These are phyloP conservation scores for Sanderia malayensis DNA, from an alignment of 30 jellyfish, hydroid and myxozoan species.

Conservation along the genomic window DNA sequence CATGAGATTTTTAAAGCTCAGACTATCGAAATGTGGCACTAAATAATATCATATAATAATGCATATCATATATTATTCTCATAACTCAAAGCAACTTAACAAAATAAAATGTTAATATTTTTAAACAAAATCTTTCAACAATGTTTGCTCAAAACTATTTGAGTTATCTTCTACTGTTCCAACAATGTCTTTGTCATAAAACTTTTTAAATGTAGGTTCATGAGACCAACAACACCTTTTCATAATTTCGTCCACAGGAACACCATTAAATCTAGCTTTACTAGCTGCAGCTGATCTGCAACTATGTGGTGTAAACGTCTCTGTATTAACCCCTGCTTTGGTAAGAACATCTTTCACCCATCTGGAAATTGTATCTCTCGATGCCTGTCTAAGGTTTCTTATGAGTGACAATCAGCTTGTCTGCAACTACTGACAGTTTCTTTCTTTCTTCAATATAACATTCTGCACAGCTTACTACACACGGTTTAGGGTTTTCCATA, in stretches of 20 bases:
- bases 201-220: constrained; percentile 2
- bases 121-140: background rate
- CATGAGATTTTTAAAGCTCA: constrained; percentile 21
- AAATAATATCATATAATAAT: background rate
- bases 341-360: constrained; percentile 23
- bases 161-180: constrained; percentile 1
- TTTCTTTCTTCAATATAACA: constrained; percentile 18
- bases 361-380: constrained; percentile 37
- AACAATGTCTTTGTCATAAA: constrained; percentile 11
- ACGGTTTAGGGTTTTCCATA: constrained; percentile 10
- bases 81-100: background rate
- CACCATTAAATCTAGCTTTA: constrained; percentile 26
- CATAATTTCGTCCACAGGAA: constrained; percentile 36
- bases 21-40: constrained; percentile 9
- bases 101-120: background rate
- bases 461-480: constrained; percentile 36
- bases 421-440: constrained; percentile 5
- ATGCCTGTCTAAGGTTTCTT: constrained; percentile 30
- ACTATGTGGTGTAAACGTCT: constrained; percentile 41
- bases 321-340: constrained; percentile 20
- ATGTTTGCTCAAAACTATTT: constrained; percentile 11
- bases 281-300: constrained; percentile 34
- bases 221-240: constrained; percentile 29
- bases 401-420: constrained; percentile 24
- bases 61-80: background rate